These are phyloP conservation scores for Aphodius sticticus DNA, from an alignment of 2,888 invertebrate genomes.

Conservation along the genomic window DNA sequence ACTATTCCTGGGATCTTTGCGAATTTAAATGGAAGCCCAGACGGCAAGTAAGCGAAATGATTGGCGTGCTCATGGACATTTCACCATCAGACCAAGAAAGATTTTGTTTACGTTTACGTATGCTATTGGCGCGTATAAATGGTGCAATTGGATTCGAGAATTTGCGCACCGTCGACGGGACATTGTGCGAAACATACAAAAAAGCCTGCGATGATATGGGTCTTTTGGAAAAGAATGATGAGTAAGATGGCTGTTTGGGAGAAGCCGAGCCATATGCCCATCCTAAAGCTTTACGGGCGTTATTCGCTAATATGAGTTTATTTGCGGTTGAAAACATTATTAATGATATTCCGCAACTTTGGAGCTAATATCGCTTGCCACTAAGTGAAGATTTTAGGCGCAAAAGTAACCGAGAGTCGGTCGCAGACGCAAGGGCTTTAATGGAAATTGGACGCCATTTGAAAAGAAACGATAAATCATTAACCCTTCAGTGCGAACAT, in stretches of 20 bases:
- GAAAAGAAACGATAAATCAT: neutral
- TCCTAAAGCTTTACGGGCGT: neutral
- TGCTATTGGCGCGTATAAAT: too few species aligned
- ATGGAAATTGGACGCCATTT: neutral
- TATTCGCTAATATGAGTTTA: neutral
- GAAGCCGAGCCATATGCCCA: neutral
- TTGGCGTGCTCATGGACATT: constrained; percentile 11
- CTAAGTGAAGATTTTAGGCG: neutral
- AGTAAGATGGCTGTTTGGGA: constrained; percentile 38
- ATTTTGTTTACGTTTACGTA: too few species aligned
- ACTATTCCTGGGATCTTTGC: neutral
- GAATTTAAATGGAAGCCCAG: neutral
- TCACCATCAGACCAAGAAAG: too few species aligned
- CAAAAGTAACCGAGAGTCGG: neutral
- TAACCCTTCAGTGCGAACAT: too few species aligned
- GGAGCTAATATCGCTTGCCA: neutral
- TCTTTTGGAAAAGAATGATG: neutral
- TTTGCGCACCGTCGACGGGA: too few species aligned
- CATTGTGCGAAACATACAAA: neutral
- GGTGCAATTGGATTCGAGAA: too few species aligned
- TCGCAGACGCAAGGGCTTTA: neutral
- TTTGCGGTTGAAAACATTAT: neutral
- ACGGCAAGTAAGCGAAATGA: constrained; percentile 7
- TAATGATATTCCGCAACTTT: constrained; percentile 7
- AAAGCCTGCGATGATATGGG: neutral